Evolutionary conservation across 2,888 invertebrate species (phyloP), one percentile per base, ranked within the genome.

Genomic region (Noctua pronuba): DNA sequence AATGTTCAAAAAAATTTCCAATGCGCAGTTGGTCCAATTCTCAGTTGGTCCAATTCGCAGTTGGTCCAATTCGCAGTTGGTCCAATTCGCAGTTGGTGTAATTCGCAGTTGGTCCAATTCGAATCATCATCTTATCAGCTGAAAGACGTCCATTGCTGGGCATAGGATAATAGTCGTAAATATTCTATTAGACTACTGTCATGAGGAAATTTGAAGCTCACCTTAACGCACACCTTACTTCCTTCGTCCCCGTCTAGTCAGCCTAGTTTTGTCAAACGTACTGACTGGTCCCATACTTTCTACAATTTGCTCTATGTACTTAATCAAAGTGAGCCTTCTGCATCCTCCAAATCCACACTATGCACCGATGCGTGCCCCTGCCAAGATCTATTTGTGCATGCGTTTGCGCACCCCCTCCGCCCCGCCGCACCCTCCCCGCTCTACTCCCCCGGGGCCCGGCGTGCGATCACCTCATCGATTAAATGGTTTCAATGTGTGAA

Each of bases 351-450:
- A n/a, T 49, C 13, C 24, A 35, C 18, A 55, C 16, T 67, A 66
- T 67, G 60, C 77, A 77, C 68, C 69, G 72, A 74, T 69, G 79
- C 81, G 73, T 83, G 82, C 88, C 85, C 88, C 89, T 91, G 93
- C 93, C 93, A 92, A 92, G 91, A 87, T 91, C 92, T 92, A 93
- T 92, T 92, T 90, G 86, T 86, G 89, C 85, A 84, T 82, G 88
- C 88, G 83, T 82, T 70, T 74, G 80, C 88, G 77, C 86, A 74
- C 66, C 79, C 73, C 80, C 77, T 41, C 70, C 67, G 44, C 31
- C 70, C 18, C 65, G 7, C 70, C 2, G 38, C 66, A 3, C 46
- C 31, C 52, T 7, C 66, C 38, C 38, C 38, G 38, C 7, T 38
- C 38, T 38, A 6, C 38, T 38, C 38, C 62, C 75, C 66, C 35